Evolutionary conservation across 2,797 vertebrate species (phyloP).

Genomic region (Pseudotriccus pelzelni): DNA sequence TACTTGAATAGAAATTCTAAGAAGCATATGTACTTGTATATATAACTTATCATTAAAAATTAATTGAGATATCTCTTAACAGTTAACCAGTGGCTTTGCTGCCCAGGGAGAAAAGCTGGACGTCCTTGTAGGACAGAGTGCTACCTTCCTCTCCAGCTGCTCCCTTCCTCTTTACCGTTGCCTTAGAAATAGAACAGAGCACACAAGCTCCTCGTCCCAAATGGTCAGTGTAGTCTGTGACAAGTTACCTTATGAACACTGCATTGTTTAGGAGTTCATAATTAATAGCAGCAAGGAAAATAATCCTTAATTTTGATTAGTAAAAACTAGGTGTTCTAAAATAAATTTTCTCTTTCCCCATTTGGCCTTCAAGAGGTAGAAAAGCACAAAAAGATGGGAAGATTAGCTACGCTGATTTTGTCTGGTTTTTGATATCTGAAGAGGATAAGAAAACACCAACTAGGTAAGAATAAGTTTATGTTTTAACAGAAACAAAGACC

Average conservation of each 20-base stretch:
- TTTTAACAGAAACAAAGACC: neutral
- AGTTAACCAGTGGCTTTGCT: neutral
- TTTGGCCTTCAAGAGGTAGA: conserved; percentile 75
- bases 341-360: neutral
- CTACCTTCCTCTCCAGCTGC: neutral
- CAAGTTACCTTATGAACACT: neutral
- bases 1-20: neutral
- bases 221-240: neutral
- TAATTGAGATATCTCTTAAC: neutral
- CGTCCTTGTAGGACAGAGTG: neutral
- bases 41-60: neutral
- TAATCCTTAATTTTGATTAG: neutral
- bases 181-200: neutral
- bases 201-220: neutral
- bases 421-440: conserved; percentile 97
- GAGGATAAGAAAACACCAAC: conserved; percentile 95
- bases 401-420: conserved; percentile 92
- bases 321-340: neutral
- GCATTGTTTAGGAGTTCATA: neutral
- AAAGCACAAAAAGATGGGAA: conserved; percentile 84
- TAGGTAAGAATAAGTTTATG: conserved; percentile 77
- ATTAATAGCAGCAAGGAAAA: neutral
- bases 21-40: neutral
- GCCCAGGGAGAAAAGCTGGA: neutral
- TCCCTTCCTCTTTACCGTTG: neutral